Evolutionary conservation across 2,888 invertebrate genomes (phyloP).

Genomic region (Deilephila elpenor): DNA sequence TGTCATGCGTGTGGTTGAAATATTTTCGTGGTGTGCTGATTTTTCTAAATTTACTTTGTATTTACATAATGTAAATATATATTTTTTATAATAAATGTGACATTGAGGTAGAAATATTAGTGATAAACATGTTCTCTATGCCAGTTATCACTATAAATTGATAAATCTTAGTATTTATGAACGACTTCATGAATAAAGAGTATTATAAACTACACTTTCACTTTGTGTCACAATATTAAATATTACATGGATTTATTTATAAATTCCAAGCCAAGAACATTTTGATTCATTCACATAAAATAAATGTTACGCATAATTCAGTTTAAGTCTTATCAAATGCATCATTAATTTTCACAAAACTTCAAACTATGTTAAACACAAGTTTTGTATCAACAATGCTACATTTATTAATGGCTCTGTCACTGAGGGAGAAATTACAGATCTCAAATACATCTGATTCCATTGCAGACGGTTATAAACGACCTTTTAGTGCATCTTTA

Average conservation of each 20-base stretch:
- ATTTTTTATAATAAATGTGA: background rate
- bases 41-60: no score
- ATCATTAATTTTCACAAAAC: background rate
- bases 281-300: background rate
- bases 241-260: no score
- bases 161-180: no score
- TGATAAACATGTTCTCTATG: no score
- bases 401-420: conserved; percentile 4
- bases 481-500: background rate
- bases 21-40: no score
- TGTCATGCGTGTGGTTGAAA: no score
- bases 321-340: background rate
- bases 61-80: no score
- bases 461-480: background rate
- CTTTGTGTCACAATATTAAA: no score
- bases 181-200: no score
- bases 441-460: background rate
- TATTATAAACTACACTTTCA: no score
- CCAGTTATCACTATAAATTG: no score
- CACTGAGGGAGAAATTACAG: background rate
- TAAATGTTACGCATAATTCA: background rate
- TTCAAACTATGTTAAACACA: background rate
- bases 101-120: background rate
- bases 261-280: background rate
- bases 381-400: background rate